Evolutionary conservation across 1,140 invertebrate genomes (phyloP), one percentile per base, ranked within the genome.

Genomic region (Elymnias hypermnestra): DNA sequence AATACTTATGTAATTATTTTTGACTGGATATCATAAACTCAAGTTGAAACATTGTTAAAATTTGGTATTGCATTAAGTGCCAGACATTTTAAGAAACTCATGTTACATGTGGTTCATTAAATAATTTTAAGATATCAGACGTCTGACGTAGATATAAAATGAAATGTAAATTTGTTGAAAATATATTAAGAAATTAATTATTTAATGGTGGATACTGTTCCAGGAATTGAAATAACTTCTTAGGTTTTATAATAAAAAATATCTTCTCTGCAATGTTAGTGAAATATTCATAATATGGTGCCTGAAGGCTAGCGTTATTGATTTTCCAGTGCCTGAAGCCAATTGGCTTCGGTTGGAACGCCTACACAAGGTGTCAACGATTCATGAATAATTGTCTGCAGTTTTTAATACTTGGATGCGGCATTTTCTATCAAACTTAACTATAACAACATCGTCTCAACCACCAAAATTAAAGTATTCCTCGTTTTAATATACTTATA

Each of bases 211-310:
- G 15, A 33, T 33, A 13, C 29, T 14, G 8, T 5, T 0, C 5
- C 14, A 33, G 8, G 29, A 33, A 33, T 10, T 33, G 14, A 33
- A 26, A 26, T 26, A 26, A 2, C n/a, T 33, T 12, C 35, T 37
- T 10, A n/a, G 35, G 9, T 33, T 31, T 43, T 33, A 42, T 43
- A 18, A 50, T 43, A 52, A 33, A 15, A 7, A 33, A 33, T 33
- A 33, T 15, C 13, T 28, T 12, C 14, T 21, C 31, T 39, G 38
- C 48, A 39, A 31, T 13, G 18, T 50, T 42, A 46, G 41, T 57
- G 44, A 38, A 44, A 57, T 57, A 57, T 57, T 57, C 48, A 57
- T 52, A 57, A 40, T 40, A 15, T 7, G 8, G 29, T 9, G 22
- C 22, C 39, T 38, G 47, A 56, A 33, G 44, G 35, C 40, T 35